phyloP scores from a whole-genome alignment of 2,113 vertebrate genomes.

The Neodontobutis hainanensis region DNA sequence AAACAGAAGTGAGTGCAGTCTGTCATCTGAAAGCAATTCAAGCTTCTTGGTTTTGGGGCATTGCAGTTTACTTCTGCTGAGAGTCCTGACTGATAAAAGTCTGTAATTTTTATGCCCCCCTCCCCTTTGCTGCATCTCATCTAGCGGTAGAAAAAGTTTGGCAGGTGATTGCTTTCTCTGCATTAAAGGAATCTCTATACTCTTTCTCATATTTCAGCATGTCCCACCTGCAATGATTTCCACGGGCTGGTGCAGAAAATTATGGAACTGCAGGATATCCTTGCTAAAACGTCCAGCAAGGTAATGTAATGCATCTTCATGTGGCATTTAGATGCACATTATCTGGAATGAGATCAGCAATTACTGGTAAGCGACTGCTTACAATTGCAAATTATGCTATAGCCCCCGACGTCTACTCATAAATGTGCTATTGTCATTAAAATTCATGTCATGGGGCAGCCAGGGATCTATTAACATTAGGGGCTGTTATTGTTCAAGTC shows the following conservation, averaged over 20 bases:
- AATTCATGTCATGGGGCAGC: conserved; percentile 28
- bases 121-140: not conserved
- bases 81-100: not conserved
- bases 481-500: conserved; percentile 7
- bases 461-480: conserved; percentile 14
- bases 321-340: not conserved
- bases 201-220: conserved; percentile 81
- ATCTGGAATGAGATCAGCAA: not conserved
- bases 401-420: conserved; percentile 4
- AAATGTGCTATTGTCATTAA: conserved; percentile 1
- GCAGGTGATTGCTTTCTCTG: not conserved
- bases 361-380: conserved; percentile 4
- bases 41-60: too few species aligned
- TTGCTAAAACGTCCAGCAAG: conserved; percentile 98
- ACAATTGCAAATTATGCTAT: not conserved
- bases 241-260: conserved; percentile 99
- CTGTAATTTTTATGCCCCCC: not conserved
- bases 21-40: not conserved
- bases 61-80: not conserved
- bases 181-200: not conserved
- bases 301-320: conserved; percentile 71
- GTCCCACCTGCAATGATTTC: conserved; percentile 98
- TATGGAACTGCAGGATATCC: conserved; percentile 97
- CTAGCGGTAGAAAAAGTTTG: not conserved
- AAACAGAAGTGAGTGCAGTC: conserved; percentile 94